Conservation (phyloP, 2,797 vertebrate species). For the Leptatherina wallacei region DNA sequence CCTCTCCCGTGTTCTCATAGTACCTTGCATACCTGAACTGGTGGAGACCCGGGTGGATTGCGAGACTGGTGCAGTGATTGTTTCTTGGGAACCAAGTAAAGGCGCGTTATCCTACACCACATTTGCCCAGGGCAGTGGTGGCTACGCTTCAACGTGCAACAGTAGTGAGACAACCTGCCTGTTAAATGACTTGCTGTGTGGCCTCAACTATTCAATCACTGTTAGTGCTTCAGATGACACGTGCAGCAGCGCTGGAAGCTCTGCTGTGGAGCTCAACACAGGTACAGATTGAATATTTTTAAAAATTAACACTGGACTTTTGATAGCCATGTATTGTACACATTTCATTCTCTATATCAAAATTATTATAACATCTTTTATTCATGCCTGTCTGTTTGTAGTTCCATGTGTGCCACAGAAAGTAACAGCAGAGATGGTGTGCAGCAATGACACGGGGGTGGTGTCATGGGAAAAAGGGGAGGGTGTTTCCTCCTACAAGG, state of each 20-base stretch:
- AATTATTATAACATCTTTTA: not conserved
- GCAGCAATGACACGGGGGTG: constrained; percentile 68
- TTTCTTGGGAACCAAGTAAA: constrained; percentile 78
- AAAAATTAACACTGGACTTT: not conserved
- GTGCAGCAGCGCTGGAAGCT: constrained; percentile 73
- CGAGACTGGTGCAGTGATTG: constrained; percentile 59
- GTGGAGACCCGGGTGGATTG: constrained; percentile 70
- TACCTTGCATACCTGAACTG: constrained; percentile 74
- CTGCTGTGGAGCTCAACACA: constrained; percentile 58
- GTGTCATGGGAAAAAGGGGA: constrained; percentile 79
- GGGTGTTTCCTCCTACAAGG: constrained; percentile 61
- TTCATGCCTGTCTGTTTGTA: constrained; percentile 35
- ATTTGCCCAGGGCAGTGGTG: constrained; percentile 66
- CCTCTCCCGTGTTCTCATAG: constrained; percentile 55
- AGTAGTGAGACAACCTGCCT: constrained; percentile 66
- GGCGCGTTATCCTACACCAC: constrained; percentile 74
- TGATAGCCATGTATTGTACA: not conserved
- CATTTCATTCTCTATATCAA: not conserved
- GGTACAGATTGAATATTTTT: constrained; percentile 58
- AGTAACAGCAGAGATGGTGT: constrained; percentile 66
- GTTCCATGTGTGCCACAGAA: constrained; percentile 76
- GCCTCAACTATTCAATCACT: constrained; percentile 76
- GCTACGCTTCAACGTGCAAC: constrained; percentile 65
- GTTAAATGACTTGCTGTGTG: constrained; percentile 73
- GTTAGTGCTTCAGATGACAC: constrained; percentile 65